Percentiles rank a stretch among this genome's conserved stretches.
Conservation (phyloP, 2,888 invertebrate species). For the Aelia acuminata region DNA sequence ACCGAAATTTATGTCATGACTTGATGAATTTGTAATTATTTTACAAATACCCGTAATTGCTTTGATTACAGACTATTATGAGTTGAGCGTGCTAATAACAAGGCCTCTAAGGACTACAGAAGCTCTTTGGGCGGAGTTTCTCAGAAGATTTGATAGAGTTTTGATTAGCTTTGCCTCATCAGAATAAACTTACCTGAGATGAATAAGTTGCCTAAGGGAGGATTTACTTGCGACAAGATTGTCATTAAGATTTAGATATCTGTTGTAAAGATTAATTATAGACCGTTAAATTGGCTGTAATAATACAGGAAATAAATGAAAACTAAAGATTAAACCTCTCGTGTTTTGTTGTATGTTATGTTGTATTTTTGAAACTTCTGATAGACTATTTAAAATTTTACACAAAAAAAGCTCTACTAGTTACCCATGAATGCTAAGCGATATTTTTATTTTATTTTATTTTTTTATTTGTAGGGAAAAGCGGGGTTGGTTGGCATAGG, state of each 20-base stretch:
- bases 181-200: neutral
- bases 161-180: constrained; percentile 13
- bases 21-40: neutral
- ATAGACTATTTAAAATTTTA: too few relatives aligned
- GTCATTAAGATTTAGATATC: neutral
- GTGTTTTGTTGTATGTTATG: too few relatives aligned
- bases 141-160: neutral
- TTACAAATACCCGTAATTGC: neutral
- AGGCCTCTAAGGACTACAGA: neutral
- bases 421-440: too few relatives aligned
- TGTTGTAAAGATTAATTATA: neutral
- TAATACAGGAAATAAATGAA: neutral
- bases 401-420: too few relatives aligned
- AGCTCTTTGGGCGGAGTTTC: neutral
- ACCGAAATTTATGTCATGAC: neutral
- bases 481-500: too few relatives aligned
- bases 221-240: neutral
- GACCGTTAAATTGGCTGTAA: neutral
- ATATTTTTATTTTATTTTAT: too few relatives aligned
- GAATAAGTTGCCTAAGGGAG: neutral
- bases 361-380: too few relatives aligned
- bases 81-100: neutral
- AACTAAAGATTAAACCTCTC: too few relatives aligned
- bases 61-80: neutral
- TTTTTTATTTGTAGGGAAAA: too few relatives aligned